Percentiles rank a stretch among this genome's conserved stretches.
phyloP scores from a whole-genome alignment of 2,797 vertebrate species.

The Cossypha heuglini region DNA sequence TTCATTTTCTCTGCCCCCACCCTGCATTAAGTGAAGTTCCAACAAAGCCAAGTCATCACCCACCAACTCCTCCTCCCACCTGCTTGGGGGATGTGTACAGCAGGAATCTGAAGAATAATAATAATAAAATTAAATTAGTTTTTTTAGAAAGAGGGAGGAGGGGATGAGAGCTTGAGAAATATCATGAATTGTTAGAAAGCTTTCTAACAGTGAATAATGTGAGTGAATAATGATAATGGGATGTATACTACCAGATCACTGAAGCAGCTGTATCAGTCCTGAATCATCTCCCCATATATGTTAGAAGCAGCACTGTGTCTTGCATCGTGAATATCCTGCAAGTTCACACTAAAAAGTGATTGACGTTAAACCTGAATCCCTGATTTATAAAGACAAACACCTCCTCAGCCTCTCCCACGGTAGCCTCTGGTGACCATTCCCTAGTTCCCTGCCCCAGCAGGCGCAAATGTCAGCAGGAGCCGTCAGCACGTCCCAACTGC shows the following conservation, averaged over 20 bases:
- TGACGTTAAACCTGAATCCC: background rate
- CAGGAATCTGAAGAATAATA: slow-evolving; percentile 52
- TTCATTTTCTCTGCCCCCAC: slow-evolving; percentile 51
- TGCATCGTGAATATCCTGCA: background rate
- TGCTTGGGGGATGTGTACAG: slow-evolving; percentile 20
- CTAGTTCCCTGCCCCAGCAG: background rate
- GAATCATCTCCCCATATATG: background rate
- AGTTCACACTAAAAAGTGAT: background rate
- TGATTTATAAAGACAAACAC: background rate
- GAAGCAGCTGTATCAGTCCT: background rate
- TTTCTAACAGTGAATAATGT: slow-evolving; percentile 33
- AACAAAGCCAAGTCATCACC: slow-evolving; percentile 65
- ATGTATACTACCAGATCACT: slow-evolving; percentile 1
- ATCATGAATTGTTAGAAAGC: slow-evolving; percentile 45
- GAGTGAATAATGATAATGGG: slow-evolving; percentile 1
- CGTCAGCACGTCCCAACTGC: background rate
- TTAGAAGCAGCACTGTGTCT: background rate
- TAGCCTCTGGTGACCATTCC: background rate
- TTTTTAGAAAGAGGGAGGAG: background rate
- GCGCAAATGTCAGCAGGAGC: background rate
- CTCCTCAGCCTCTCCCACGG: background rate
- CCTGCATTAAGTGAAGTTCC: slow-evolving; percentile 30
- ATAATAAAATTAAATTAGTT: slow-evolving; percentile 5
- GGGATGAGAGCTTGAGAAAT: slow-evolving; percentile 30
- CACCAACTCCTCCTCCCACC: slow-evolving; percentile 67